phyloP scores from a whole-genome alignment of 2,113 vertebrate species.

The Protobothrops mucrosquamatus region DNA sequence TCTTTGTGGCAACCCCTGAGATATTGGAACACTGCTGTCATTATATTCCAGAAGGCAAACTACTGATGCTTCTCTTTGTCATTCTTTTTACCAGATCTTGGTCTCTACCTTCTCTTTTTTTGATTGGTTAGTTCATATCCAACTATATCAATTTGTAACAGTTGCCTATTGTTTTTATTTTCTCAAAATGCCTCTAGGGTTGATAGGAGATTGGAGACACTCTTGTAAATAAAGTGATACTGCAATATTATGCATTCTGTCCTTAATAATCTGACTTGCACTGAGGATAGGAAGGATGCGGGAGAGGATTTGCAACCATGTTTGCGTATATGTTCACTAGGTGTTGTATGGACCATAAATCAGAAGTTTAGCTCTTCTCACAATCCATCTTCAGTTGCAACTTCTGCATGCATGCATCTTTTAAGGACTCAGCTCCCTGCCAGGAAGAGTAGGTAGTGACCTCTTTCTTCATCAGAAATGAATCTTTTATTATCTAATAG shows the following conservation, averaged over 20 bases:
- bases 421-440: neutral
- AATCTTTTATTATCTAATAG: neutral
- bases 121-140: neutral
- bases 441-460: neutral
- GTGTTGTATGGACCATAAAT: neutral
- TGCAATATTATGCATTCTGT: neutral
- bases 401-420: neutral
- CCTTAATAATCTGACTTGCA: neutral
- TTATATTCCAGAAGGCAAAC: neutral
- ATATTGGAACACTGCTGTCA: too few relatives aligned
- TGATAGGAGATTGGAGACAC: neutral
- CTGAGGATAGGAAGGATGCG: neutral
- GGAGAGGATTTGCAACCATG: too few relatives aligned
- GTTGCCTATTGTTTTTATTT: neutral
- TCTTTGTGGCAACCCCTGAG: too few relatives aligned
- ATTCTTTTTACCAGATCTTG: neutral
- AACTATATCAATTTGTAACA: neutral
- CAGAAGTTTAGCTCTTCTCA: neutral
- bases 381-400: neutral
- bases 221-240: neutral
- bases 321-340: neutral
- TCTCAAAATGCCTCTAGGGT: neutral
- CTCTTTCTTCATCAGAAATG: neutral
- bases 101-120: neutral
- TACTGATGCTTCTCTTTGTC: neutral